Conservation (phyloP, 2,888 invertebrate species). For the Tenodera sinensis region DNA sequence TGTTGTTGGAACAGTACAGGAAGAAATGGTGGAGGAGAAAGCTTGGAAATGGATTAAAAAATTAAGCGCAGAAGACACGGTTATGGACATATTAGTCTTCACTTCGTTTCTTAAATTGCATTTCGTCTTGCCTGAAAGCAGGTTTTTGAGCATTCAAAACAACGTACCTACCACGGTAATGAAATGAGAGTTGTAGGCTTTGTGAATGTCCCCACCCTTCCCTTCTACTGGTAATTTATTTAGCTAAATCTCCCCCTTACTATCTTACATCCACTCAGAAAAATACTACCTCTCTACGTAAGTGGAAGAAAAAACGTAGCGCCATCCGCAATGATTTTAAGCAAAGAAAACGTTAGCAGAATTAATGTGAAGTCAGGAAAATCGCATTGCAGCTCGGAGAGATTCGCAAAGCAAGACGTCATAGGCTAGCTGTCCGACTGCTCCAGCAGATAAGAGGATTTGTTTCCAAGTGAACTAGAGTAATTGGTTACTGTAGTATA, state of each 20-base stretch:
- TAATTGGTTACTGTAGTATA: neutral
- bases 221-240: neutral
- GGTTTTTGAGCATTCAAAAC: neutral
- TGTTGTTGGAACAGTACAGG: neutral
- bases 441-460: neutral
- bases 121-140: neutral
- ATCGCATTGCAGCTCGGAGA: neutral
- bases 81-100: neutral
- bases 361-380: neutral
- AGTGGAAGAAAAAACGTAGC: neutral
- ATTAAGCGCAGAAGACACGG: neutral
- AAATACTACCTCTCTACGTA: neutral
- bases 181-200: neutral
- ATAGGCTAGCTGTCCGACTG: neutral
- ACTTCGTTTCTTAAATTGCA: conserved; percentile 3
- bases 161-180: neutral
- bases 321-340: neutral
- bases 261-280: neutral
- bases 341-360: neutral
- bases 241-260: neutral
- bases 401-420: neutral
- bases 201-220: neutral
- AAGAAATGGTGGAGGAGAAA: neutral
- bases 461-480: neutral
- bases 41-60: neutral